These are phyloP conservation scores for Brachypodius melanocephalos DNA, from an alignment of 2,113 vertebrate genomes.

Conservation along the genomic window DNA sequence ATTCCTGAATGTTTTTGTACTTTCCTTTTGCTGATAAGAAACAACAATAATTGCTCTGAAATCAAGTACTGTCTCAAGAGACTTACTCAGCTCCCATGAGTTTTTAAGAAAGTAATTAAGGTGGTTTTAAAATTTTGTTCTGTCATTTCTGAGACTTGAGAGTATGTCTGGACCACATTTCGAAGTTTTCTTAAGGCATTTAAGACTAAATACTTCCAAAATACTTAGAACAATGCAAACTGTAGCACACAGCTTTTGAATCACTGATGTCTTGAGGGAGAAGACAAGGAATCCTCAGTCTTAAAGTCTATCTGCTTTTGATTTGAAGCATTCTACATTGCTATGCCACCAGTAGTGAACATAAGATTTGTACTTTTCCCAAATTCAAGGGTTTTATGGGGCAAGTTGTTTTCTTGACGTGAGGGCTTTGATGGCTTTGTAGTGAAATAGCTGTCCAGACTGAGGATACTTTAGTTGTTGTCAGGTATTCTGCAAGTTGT, in stretches of 20 bases:
- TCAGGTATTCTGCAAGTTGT: neutral
- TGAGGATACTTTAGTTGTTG: neutral
- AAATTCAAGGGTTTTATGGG: accelerated
- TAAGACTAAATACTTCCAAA: neutral
- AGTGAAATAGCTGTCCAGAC: neutral
- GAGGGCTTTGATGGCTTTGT: neutral
- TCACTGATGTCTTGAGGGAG: neutral
- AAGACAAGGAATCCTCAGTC: neutral
- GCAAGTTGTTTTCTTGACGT: neutral
- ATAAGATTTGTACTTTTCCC: neutral
- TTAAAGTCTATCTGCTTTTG: neutral
- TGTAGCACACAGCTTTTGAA: neutral
- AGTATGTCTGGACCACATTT: neutral
- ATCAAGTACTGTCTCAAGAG: neutral
- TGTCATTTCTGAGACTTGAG: neutral
- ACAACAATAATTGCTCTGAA: neutral
- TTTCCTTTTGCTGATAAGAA: neutral
- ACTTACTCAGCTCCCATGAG: neutral
- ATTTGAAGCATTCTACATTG: neutral
- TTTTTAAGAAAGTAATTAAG: neutral
- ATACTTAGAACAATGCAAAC: neutral
- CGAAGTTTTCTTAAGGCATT: neutral
- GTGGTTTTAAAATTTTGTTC: neutral
- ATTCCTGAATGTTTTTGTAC: neutral
- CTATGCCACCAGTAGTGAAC: neutral